Percentiles rank a stretch among this genome's conserved stretches.
phyloP scores from a whole-genome alignment of 2,888 invertebrate genomes.

The Tenthredo distinguenda region DNA sequence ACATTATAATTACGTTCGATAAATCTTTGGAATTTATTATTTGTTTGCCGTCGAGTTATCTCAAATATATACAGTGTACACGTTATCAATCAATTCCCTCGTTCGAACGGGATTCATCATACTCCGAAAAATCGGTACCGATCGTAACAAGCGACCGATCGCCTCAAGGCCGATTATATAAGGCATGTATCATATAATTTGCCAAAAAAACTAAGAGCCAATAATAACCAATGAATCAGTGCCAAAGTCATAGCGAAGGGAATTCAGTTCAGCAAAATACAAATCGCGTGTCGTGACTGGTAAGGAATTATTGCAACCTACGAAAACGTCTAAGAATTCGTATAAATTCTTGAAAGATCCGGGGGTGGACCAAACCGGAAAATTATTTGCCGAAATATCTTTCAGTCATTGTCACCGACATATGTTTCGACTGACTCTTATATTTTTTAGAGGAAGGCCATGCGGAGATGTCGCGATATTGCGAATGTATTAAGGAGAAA shows the following conservation, averaged over 20 bases:
- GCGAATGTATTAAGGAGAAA: not conserved
- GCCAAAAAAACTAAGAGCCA: too few species aligned
- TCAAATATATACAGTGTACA: not conserved
- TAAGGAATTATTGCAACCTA: not conserved
- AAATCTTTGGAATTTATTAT: constrained; percentile 42
- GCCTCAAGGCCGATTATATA: not conserved
- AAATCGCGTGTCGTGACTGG: not conserved
- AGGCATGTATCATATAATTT: not conserved
- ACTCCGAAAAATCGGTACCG: not conserved
- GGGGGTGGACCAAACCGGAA: not conserved
- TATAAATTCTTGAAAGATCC: not conserved
- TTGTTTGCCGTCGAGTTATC: constrained; percentile 41
- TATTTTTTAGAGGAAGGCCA: not conserved
- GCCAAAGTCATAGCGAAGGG: not conserved
- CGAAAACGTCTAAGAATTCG: not conserved
- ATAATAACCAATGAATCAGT: not conserved
- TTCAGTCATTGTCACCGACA: not conserved
- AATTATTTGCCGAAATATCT: not conserved
- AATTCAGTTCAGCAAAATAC: not conserved
- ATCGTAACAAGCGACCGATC: not conserved
- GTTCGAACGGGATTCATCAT: not conserved
- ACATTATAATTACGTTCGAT: constrained; percentile 42
- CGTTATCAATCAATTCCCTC: not conserved
- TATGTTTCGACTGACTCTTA: not conserved
- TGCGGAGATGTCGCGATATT: not conserved